Base-by-base conservation (phyloP, 2,113 vertebrate genomes). In the Felis chaus region DNA sequence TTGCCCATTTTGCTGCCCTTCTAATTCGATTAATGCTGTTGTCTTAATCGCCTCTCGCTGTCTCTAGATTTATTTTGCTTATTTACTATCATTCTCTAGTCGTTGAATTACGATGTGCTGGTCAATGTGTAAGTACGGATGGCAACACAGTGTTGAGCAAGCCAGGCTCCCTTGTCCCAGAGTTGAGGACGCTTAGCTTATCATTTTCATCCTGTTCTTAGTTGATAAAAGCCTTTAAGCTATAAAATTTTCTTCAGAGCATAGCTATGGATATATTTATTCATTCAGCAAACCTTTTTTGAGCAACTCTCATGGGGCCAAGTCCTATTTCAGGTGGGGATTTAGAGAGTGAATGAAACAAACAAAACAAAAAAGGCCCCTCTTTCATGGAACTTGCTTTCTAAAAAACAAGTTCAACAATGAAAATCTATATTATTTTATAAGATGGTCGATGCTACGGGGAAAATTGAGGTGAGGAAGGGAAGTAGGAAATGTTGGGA, bases 11-110 rank as follows among this genome's bases (percentile, higher is more conserved):
- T 85, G 1, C n/a, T 78, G 48, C 39, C 68, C 89, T 93, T 91
- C 94, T 88, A 39, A 85, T 76, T 81, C 91, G 87, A 90, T 92
- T 79, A 92, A 57, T 76, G 63, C 41, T 66, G 18, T 65, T 87
- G 16, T 57, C 63, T 95, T 66, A 33, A 68, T 85, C 12, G 18
- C 23, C 11, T 85, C 71, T 50, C 78, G 27, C 15, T 80, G 45
- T 89, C 31, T 63, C 94, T 87, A 25, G 66, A 61, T 69, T 41
- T 50, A 31, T 41, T 95, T 93, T 92, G 53, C 63, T 61, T 66
- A 61, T 41, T 39, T 73, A 33, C 10, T 39, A 0, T 69, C 7
- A 13, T 71, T 81, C 25, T 29, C 5, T 57, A 29, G 63, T 61
- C 33, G 6, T 1, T 36, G 90, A 74, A 53, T 27, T 79, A n/a